A percentile compares a stretch with the other conserved stretches of the same genome.
These are phyloP conservation scores for Desmophyllum pertusum DNA, from an alignment of 92 coral and sea anemone species.

Conservation along the genomic window DNA sequence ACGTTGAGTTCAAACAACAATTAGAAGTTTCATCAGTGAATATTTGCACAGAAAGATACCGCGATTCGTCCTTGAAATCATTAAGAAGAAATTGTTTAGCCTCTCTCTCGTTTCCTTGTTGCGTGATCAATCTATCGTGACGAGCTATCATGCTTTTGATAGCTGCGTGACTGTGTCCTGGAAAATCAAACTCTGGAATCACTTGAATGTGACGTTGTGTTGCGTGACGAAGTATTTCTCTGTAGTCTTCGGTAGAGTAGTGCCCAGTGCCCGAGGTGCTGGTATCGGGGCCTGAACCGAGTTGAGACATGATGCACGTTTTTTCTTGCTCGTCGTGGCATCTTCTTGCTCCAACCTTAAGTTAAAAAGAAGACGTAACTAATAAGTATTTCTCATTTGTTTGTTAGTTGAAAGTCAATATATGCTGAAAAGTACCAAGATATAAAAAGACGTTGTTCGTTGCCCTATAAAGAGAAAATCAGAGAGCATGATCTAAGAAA, in stretches of 20 bases:
- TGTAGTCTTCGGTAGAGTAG: slow-evolving; percentile 75
- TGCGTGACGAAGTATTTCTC: slow-evolving; percentile 77
- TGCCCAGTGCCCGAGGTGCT: slow-evolving; percentile 67
- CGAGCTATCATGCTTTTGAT: slow-evolving; percentile 82
- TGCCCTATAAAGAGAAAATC: too few relatives aligned
- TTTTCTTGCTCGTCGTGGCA: slow-evolving; percentile 71
- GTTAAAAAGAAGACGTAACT: neutral
- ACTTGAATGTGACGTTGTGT: slow-evolving; percentile 76
- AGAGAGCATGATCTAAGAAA: too few relatives aligned
- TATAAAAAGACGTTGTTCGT: too few relatives aligned
- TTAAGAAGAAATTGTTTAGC: slow-evolving; percentile 63
- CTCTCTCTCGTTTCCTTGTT: slow-evolving; percentile 31
- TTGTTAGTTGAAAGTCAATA: neutral
- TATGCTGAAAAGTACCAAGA: too few relatives aligned
- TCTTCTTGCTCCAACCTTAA: slow-evolving; percentile 81
- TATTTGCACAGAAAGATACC: slow-evolving; percentile 71
- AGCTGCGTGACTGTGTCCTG: slow-evolving; percentile 83
- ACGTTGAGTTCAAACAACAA: slow-evolving; percentile 77
- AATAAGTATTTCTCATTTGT: neutral
- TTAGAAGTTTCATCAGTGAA: slow-evolving; percentile 78
- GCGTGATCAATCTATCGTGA: slow-evolving; percentile 43
- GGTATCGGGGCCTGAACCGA: slow-evolving; percentile 85
- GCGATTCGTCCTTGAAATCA: slow-evolving; percentile 71
- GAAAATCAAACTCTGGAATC: slow-evolving; percentile 89
- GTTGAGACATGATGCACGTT: slow-evolving; percentile 76